Evolutionary conservation across 2,113 vertebrate genomes (phyloP).

Genomic region (Cariama cristata): DNA sequence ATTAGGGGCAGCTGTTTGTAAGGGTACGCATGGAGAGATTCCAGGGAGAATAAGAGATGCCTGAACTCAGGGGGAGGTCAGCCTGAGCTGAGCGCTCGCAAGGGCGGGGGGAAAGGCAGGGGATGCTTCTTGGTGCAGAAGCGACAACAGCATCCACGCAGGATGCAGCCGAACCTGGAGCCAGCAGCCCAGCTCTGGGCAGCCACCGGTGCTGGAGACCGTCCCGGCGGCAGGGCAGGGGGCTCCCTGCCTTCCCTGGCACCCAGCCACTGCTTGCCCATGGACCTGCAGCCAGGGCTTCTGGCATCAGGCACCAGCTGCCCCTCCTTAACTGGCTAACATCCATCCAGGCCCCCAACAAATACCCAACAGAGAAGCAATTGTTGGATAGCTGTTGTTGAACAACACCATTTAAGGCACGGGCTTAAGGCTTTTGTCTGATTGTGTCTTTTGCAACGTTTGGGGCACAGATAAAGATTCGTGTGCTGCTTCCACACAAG

Average conservation of each 20-base stretch:
- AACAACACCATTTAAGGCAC: not conserved
- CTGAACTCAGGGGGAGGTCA: fast-evolving
- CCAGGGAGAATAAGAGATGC: not conserved
- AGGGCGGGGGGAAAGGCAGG: fast-evolving
- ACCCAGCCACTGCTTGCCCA: fast-evolving
- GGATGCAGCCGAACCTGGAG: not conserved
- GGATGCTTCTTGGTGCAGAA: not conserved
- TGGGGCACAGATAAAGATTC: not conserved
- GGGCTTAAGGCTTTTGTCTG: fast-evolving
- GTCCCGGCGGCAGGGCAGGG: not conserved
- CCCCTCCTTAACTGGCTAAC: not conserved
- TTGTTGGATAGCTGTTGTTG: not conserved
- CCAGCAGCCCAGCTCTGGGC: not conserved
- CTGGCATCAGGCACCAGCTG: not conserved
- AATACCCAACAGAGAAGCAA: not conserved
- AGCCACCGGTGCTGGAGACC: not conserved
- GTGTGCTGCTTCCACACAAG: not conserved
- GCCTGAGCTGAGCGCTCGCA: fast-evolving
- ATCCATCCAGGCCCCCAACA: not conserved
- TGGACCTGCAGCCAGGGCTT: not conserved
- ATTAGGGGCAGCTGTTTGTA: not conserved
- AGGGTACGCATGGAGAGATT: not conserved
- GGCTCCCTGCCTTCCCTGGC: not conserved
- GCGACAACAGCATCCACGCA: fast-evolving
- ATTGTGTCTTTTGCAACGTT: not conserved